Evolutionary conservation across 2,113 vertebrate species (phyloP).

Genomic region (Tupaia tana): DNA sequence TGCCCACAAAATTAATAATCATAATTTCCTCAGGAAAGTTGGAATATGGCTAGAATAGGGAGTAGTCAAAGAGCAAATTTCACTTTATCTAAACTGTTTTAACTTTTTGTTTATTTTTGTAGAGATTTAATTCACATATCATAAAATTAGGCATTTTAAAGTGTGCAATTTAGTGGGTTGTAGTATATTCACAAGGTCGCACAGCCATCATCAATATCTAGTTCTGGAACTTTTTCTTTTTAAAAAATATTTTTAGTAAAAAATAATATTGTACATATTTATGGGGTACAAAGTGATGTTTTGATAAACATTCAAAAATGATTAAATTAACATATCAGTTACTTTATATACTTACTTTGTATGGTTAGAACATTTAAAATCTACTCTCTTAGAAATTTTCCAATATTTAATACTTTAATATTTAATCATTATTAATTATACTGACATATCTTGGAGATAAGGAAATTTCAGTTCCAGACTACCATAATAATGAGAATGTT

Average conservation of each 20-base stretch:
- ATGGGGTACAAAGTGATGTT: not conserved
- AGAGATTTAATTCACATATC: not conserved
- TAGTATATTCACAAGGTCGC: not conserved
- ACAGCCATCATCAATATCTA: not conserved
- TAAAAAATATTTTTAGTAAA: not conserved
- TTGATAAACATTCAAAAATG: not conserved
- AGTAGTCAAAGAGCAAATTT: not conserved
- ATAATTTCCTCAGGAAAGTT: not conserved
- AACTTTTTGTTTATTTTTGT: not conserved
- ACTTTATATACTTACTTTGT: not conserved
- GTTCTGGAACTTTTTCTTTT: not conserved
- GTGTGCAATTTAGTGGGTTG: not conserved
- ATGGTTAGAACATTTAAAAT: not conserved
- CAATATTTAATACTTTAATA: not conserved
- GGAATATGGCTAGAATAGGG: not conserved
- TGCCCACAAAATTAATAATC: not conserved
- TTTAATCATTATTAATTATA: not conserved
- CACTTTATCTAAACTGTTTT: not conserved
- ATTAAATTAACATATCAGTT: not conserved
- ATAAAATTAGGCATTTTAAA: not conserved
- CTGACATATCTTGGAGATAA: too few relatives aligned
- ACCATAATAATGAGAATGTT: too few relatives aligned
- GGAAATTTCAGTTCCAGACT: too few relatives aligned
- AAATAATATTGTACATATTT: not conserved
- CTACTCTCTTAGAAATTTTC: not conserved